Percentiles rank a stretch among this genome's conserved stretches.
Conservation (phyloP, 2,797 vertebrate genomes). For the Dendrocincla fuliginosa region DNA sequence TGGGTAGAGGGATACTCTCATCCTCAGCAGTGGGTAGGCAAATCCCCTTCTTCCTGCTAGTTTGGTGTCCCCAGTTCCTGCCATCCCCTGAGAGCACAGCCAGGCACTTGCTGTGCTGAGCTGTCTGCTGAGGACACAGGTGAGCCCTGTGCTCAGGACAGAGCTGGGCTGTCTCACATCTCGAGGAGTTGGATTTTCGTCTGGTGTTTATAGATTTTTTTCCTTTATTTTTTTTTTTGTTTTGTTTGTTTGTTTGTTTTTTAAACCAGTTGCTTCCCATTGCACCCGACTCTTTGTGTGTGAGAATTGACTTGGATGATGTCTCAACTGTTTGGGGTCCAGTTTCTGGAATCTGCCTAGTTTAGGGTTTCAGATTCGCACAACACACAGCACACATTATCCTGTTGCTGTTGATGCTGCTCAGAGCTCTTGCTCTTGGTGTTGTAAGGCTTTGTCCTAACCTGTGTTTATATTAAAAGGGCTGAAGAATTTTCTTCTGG, state of each 20-base stretch:
- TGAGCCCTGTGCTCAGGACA: neutral
- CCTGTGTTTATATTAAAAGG: neutral
- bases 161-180: neutral
- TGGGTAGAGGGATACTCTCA: neutral
- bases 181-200: neutral
- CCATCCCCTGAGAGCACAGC: neutral
- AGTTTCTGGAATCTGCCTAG: neutral
- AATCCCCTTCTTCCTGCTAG: neutral
- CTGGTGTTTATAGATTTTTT: neutral
- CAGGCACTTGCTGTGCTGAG: neutral
- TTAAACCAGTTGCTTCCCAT: neutral
- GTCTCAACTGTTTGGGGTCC: neutral
- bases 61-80: neutral
- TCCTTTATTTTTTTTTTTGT: fast-evolving
- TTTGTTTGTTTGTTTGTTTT: neutral
- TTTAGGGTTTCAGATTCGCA: neutral
- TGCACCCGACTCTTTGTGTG: neutral
- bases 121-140: neutral
- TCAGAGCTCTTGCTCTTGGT: neutral
- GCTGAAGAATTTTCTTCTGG: neutral
- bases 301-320: neutral
- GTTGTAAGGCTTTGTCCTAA: neutral
- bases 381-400: neutral
- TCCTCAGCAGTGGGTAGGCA: neutral
- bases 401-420: neutral